phyloP scores from a whole-genome alignment of 2,113 vertebrate species.

The Mormyrus iriodes region DNA sequence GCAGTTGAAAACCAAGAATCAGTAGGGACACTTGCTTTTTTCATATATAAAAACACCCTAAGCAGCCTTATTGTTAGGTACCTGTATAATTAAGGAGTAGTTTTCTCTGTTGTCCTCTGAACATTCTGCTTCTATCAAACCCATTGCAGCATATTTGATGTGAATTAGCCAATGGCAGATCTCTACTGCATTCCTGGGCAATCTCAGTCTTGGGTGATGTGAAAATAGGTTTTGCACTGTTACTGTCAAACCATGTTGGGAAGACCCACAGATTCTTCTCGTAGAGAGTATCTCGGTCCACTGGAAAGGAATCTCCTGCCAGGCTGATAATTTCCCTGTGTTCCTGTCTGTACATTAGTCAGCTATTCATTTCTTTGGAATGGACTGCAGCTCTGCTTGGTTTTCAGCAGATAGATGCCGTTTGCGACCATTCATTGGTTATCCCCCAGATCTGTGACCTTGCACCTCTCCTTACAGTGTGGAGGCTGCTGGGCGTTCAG shows the following conservation, averaged over 20 bases:
- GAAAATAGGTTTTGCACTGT: not conserved
- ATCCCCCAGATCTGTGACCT: not conserved
- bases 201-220: not conserved
- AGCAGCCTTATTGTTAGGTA: not conserved
- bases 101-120: not conserved
- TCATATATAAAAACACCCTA: not conserved
- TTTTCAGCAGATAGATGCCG: not conserved
- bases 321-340: not conserved
- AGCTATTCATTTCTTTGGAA: not conserved
- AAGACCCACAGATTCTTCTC: not conserved
- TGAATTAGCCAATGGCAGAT: too few relatives aligned
- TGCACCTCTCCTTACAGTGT: constrained; percentile 58
- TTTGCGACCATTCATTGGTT: not conserved
- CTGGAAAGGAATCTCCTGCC: not conserved
- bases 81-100: not conserved
- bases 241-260: not conserved
- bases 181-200: too few relatives aligned
- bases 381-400: not conserved
- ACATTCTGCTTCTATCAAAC: too few relatives aligned
- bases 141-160: too few relatives aligned
- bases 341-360: not conserved
- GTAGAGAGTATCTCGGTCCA: not conserved
- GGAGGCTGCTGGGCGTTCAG: constrained; percentile 94
- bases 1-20: constrained; percentile 74
- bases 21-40: constrained; percentile 54